Base-by-base conservation (phyloP, 2,888 invertebrate species). In the Ormyrus nitidulus region DNA sequence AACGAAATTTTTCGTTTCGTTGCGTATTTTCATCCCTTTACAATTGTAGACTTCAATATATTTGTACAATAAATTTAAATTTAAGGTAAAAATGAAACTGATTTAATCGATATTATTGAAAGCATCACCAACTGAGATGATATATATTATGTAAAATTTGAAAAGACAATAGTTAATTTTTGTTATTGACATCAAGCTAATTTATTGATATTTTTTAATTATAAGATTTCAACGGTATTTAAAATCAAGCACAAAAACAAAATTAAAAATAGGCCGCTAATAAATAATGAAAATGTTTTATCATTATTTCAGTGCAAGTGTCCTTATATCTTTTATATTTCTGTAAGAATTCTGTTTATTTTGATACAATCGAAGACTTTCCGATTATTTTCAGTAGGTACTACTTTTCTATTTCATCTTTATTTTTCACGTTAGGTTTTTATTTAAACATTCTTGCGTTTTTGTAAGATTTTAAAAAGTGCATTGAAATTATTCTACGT, bases 11-110 rank as follows among this genome's bases (percentile, higher is more conserved):
- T 13, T 66, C 53, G 74, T 48, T 61, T 81, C 19, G 53, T 75
- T 75, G 48, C 72, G 73, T 70, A 70, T 77, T 77, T 81, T 77
- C 65, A 49, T 77, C 81, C 69, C 73, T 69, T 66, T 54, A 44
- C 51, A 8, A 77, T 49, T 51, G 34, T 9, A 34, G 34, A 11
- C 53, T 0, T 46, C n/a, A 49, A 13, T 0, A 19, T 51, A 3
- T 59, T 79, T 58, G 46, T 2, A 53, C 6, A 11, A 64, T 64
- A 64, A 62, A 75, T 65, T 70, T 64, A 64, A 62, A 75, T 65
- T 70, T 58, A 58, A 64, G 11, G 53, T 19, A 53, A 58, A 48
- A 46, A 8, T 44, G 9, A 1, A 19, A 64, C 4, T 65, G 19
- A 66, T 64, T 7, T 53, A 6, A 44, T 51, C 11, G 49, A 9